These are phyloP conservation scores for Protophormia terraenovae DNA, from an alignment of 2,888 invertebrate genomes.

Conservation along the genomic window DNA sequence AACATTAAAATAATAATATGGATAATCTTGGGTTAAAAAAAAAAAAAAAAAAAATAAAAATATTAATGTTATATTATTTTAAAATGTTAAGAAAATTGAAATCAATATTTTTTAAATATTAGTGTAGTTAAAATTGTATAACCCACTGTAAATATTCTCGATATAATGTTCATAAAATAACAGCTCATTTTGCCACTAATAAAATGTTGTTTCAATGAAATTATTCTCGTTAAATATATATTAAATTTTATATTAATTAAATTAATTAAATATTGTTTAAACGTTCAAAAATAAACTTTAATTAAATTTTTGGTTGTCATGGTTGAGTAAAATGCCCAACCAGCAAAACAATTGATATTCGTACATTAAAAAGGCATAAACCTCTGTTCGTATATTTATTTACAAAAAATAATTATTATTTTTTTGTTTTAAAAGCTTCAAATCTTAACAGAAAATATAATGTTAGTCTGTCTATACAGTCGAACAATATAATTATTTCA, in stretches of 20 bases:
- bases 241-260: not conserved
- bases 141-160: not conserved
- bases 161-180: not conserved
- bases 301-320: slow-evolving; percentile 19
- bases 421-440: slow-evolving; percentile 8
- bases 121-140: not conserved
- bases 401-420: not conserved
- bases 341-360: not conserved
- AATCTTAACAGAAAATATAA: not conserved
- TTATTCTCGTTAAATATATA: not conserved
- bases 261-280: not conserved
- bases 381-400: not conserved
- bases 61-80: too few species aligned
- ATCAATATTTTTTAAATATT: too few species aligned
- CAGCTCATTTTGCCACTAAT: not conserved
- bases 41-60: too few species aligned
- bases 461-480: not conserved
- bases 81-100: too few species aligned
- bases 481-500: slow-evolving; percentile 24
- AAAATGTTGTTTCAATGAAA: not conserved
- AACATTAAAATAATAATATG: not conserved
- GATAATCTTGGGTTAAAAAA: too few species aligned
- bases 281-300: slow-evolving; percentile 18
- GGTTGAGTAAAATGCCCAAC: slow-evolving; percentile 41
- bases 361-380: slow-evolving; percentile 31